phyloP scores from a whole-genome alignment of 2,888 invertebrate genomes.

The Eilema griseolum region DNA sequence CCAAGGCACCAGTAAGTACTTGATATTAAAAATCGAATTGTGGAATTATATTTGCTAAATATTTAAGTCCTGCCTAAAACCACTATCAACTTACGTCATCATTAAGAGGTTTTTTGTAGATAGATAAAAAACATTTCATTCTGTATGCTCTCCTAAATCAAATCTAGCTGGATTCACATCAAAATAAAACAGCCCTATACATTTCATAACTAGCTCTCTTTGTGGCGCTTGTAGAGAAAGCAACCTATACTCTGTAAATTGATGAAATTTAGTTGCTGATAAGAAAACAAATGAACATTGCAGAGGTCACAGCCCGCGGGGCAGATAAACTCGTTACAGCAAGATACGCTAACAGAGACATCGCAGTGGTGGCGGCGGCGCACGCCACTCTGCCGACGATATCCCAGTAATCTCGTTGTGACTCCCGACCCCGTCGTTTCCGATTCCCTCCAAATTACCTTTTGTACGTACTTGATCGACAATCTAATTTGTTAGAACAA shows the following conservation, averaged over 20 bases:
- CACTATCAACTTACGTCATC: background rate
- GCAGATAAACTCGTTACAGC: constrained; percentile 85
- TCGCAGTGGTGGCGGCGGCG: constrained; percentile 59
- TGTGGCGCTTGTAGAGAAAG: constrained; percentile 7
- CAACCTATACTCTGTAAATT: constrained; percentile 55
- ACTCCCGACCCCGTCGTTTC: constrained; percentile 77
- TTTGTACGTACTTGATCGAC: constrained; percentile 73
- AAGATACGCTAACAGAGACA: constrained; percentile 72
- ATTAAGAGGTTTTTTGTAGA: background rate
- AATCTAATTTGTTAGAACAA: constrained; percentile 78
- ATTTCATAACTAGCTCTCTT: background rate
- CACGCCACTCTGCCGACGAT: constrained; percentile 72
- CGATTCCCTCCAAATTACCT: constrained; percentile 81
- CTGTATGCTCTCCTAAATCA: background rate
- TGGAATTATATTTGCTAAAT: background rate
- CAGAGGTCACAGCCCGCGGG: constrained; percentile 79
- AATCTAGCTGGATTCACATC: background rate
- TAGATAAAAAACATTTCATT: background rate
- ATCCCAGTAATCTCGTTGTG: constrained; percentile 83
- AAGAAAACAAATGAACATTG: constrained; percentile 76
- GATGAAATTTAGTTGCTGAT: constrained; percentile 76
- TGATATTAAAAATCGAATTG: constrained; percentile 20
- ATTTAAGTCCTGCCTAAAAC: background rate
- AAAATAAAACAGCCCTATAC: background rate
- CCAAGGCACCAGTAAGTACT: constrained; percentile 12